Evolutionary conservation across 2,797 vertebrate species (phyloP), one percentile per base, ranked within the genome.

Genomic region (Hydrophis major): DNA sequence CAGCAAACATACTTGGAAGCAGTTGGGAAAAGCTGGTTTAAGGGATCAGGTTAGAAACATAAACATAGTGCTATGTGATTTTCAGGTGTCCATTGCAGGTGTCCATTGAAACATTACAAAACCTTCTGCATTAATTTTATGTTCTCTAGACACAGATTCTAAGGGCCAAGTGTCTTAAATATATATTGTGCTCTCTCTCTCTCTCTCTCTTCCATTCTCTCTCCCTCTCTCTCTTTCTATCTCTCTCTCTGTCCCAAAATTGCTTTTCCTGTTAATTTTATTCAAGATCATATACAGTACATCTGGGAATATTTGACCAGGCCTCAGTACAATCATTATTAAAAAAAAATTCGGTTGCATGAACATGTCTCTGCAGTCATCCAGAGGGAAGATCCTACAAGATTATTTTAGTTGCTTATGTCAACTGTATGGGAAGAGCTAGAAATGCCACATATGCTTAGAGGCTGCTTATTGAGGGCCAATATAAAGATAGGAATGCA

Each of bases 131-230:
- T 93, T 88, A 60, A 56, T 59, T 1, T 20, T 88, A 92, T 90
- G 55, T 87, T 90, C 69, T 88, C 55, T 88, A 56, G 88, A 10
- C 56, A 92, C 0, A 18, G 87, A 89, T 87, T 1, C 0, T 83
- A 63, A 63, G 18, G 47, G 7, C 57, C 47, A 63, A 74, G 42
- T 42, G 50, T 89, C 59, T 91, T 69, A 69, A 47, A 37, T 22
- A 20, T 11, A 0, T 83, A 1, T 2, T 92, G 53, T 12, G 88
- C 92, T 92, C 90, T 93, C 92, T 94, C 93, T 94, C 0, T 94
- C 0, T 0, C 94, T 93, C 57, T 59, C 57, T 20, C 18, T 59
- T 20, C 56, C 56, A 4, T 57, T 59, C 59, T 61, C 60, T 61
- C 83, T 88, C 42, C 2, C 37, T 2, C 86, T 89, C 92, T 53